Percentiles rank a stretch among this genome's conserved stretches.
Evolutionary conservation across 2,888 invertebrate genomes (phyloP).

Genomic region (Dasysyrphus tricinctus): DNA sequence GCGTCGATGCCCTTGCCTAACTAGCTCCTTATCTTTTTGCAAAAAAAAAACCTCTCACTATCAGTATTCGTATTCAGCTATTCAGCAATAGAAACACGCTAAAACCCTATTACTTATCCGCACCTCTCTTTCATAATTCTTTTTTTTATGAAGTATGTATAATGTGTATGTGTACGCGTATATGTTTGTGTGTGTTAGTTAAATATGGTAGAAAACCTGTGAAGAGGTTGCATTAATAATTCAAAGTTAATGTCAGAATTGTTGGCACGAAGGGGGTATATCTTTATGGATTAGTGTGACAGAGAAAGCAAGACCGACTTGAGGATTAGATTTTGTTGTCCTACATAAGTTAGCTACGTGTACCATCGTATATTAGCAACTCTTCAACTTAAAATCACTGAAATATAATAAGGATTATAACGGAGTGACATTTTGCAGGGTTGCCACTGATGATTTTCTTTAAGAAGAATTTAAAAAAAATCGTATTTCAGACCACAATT

Average conservation of each 20-base stretch:
- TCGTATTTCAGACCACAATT: not conserved
- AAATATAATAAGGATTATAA: not conserved
- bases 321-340: constrained; percentile 46
- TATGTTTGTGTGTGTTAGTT: not conserved
- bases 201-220: constrained; percentile 2
- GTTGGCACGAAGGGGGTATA: not conserved
- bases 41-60: constrained; percentile 9
- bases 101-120: constrained; percentile 29
- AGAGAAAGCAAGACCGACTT: constrained; percentile 1
- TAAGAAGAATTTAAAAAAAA: not conserved
- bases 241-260: constrained; percentile 56
- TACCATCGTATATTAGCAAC: not conserved
- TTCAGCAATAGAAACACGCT: constrained; percentile 31
- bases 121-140: constrained; percentile 15
- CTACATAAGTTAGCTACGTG: constrained; percentile 10
- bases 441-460: not conserved
- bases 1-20: constrained; percentile 35
- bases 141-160: not conserved
- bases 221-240: constrained; percentile 59
- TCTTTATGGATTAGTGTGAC: not conserved
- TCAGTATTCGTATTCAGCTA: constrained; percentile 3
- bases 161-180: not conserved
- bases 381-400: constrained; percentile 9
- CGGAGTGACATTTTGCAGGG: not conserved
- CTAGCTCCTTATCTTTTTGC: constrained; percentile 17